Evolutionary conservation across 2,888 invertebrate species (phyloP).

Genomic region (Agonopterix heracliana): DNA sequence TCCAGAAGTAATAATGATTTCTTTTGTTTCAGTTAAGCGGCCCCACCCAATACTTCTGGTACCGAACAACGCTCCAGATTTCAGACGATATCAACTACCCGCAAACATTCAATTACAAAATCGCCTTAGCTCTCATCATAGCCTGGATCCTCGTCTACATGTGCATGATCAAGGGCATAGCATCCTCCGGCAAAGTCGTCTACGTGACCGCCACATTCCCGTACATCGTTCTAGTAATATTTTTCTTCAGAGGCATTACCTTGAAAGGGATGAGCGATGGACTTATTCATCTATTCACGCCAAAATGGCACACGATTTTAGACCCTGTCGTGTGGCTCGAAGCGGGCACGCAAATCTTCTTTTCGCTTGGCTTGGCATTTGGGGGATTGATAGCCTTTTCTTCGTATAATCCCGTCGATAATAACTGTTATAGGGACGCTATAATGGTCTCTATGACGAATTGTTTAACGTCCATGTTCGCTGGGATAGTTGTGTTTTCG

Average conservation of each 20-base stretch:
- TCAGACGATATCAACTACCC: slow-evolving; percentile 92
- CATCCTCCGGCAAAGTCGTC: slow-evolving; percentile 97
- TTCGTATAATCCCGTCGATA: slow-evolving; percentile 97
- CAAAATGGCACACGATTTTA: slow-evolving; percentile 92
- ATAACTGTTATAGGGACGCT: slow-evolving; percentile 96
- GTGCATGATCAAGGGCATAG: slow-evolving; percentile 98
- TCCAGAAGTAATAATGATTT: background rate
- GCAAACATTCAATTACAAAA: slow-evolving; percentile 93
- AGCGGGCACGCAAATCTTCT: slow-evolving; percentile 98
- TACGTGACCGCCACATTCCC: slow-evolving; percentile 98
- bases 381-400: slow-evolving; percentile 97
- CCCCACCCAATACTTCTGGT: slow-evolving; percentile 97
- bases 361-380: slow-evolving; percentile 95
- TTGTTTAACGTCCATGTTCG: slow-evolving; percentile 97
- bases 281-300: slow-evolving; percentile 91
- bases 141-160: slow-evolving; percentile 97
- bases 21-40: slow-evolving; percentile 83
- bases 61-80: slow-evolving; percentile 92
- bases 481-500: slow-evolving; percentile 96
- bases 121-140: slow-evolving; percentile 88
- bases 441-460: slow-evolving; percentile 94
- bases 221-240: slow-evolving; percentile 95
- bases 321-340: slow-evolving; percentile 98
- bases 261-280: slow-evolving; percentile 92
- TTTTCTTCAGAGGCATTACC: slow-evolving; percentile 96